Evolutionary conservation across 2,113 vertebrate genomes (phyloP), one percentile per base, ranked within the genome.

Genomic region (Dipodomys stephensi): DNA sequence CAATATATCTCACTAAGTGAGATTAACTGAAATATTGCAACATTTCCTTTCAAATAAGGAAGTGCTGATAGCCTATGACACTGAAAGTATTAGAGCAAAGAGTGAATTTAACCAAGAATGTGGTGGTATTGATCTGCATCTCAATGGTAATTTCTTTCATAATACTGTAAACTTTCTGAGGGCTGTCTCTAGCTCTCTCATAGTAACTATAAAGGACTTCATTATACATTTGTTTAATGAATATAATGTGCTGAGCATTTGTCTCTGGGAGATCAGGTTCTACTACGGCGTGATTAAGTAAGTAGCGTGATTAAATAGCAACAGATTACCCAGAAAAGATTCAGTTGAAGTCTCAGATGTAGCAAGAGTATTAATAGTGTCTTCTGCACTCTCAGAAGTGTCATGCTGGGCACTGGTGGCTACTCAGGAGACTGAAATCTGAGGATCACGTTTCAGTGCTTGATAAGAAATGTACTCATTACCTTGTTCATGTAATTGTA

Each of bases 1-100:
- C 79, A 77, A 92, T 79, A 16, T 35, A 80, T 62, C 79, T 88
- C 64, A 81, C 46, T 72, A 87, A 88, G n/a, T 78, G 65, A 94
- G 44, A 67, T 83, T 94, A 90, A 85, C 27, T 83, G 94, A 95
- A 46, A 28, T 72, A 67, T 90, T 74, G 72, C 28, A 78, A 28
- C 68, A 87, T 64, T 94, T 96, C 85, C 94, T 88, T 90, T 93
- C 39, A 77, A 92, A 96, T 85, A 82, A 93, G 80, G 91, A 97
- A 95, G 60, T 86, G 62, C 44, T 64, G 71, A 79, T n/a, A 57
- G 91, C 83, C 28, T 71, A 28, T n/a, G 12, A 71, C 64, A 93
- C 72, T 67, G 92, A 78, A 60, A 82, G 69, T 18, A 13, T 35
- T 69, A 71, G 25, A 82, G 18, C 1, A 35, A 49, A 82, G 39